Evolutionary conservation across 2,113 vertebrate species (phyloP), one percentile per base, ranked within the genome.

Genomic region (Xiphias gladius): DNA sequence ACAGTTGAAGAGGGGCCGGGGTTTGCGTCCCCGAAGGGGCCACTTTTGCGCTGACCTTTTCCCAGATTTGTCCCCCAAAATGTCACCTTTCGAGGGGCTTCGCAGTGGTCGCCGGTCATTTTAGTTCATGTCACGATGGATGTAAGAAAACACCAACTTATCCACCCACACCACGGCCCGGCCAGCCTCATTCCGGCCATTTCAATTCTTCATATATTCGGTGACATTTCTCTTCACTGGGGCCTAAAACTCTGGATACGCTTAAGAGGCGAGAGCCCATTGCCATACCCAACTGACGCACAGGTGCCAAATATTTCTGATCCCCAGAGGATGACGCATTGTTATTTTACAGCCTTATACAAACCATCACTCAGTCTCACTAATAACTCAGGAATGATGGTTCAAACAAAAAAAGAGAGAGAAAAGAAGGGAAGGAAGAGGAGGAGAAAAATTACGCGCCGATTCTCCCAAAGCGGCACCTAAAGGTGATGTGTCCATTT

Each of bases 401-500:
- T 5, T 57, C 19, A 16, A 61, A 76, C 6, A 48, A 74, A 63
- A 57, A 24, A 54, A 62, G 19, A 9, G 9, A 52, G 19, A 13
- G 12, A 19, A 63, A 26, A 46, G 59, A 9, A 11, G 9, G 37
- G 37, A 14, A 17, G 22, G 12, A 39, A 35, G 16, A 20, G 30
- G 11, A 6, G 35, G 2, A 16, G 22, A 28, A 39, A 52, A 63
- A 66, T 26, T 63, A 58, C 2, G 11, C 65, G 43, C 32, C 0
- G 62, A 65, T 82, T 89, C 83, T 88, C 88, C 78, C 88, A 83
- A 86, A 88, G 76, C 84, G 64, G 79, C 86, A 88, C 85, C 89
- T 78, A 39, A 79, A 89, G 88, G 86, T 88, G 88, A 89, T 24
- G 90, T 83, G 90, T 90, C 89, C 89, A 81, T 88, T 87, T 79